Percentiles rank a stretch among this genome's conserved stretches.
Conservation (phyloP, 2,888 invertebrate species). For the Melanargia galathea region DNA sequence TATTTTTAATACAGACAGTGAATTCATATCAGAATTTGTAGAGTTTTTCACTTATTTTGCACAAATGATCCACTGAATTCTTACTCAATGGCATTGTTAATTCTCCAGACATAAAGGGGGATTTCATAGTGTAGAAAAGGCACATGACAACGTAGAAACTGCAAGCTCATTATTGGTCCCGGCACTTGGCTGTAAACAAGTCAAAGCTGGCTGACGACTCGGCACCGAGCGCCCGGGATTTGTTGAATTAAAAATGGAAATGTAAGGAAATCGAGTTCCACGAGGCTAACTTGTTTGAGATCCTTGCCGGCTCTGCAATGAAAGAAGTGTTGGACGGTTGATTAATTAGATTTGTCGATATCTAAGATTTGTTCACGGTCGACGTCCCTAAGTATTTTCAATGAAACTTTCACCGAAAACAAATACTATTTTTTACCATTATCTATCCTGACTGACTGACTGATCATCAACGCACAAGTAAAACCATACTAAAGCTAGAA, state of each 20-base stretch:
- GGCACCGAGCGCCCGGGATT: conserved; percentile 37
- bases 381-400: background rate
- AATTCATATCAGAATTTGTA: background rate
- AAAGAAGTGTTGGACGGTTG: conserved; percentile 9
- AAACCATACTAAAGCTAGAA: no score
- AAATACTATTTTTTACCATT: no score
- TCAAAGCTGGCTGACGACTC: conserved; percentile 39
- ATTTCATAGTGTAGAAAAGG: conserved; percentile 20
- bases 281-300: conserved; percentile 40
- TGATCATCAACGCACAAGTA: no score
- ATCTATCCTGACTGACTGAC: no score
- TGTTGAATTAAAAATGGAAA: conserved; percentile 46
- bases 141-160: conserved; percentile 26
- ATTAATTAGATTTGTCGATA: conserved; percentile 10
- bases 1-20: no score
- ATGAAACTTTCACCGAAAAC: background rate
- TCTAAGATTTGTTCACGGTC: background rate
- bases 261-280: conserved; percentile 44
- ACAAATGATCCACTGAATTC: background rate
- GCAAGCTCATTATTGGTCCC: conserved; percentile 39
- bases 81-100: background rate
- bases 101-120: background rate
- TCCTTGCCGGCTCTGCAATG: conserved; percentile 22
- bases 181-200: conserved; percentile 44
- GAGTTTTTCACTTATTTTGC: background rate